Percentiles rank a stretch among this genome's conserved stretches.
phyloP scores from a whole-genome alignment of 2,797 vertebrate species.

The Sparidentex hasta region DNA sequence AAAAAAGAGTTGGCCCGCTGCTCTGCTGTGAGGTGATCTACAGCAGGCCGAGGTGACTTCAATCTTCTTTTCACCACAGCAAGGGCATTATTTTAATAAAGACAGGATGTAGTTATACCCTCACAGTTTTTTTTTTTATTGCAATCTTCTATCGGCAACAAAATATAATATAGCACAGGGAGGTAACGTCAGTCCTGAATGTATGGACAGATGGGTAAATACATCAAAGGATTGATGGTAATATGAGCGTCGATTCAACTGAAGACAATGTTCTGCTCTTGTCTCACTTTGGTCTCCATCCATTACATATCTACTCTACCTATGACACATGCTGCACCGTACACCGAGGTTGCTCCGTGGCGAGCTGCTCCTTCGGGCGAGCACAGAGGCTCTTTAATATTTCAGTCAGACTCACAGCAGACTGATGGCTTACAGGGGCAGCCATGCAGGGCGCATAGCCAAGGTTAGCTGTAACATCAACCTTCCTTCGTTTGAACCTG shows the following conservation, averaged over 20 bases:
- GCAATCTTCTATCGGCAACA: slow-evolving; percentile 33
- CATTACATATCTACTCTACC: slow-evolving; percentile 49
- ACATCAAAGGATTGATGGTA: slow-evolving; percentile 39
- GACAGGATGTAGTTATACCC: slow-evolving; percentile 48
- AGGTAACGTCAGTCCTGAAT: slow-evolving; percentile 36
- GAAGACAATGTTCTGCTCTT: slow-evolving; percentile 39
- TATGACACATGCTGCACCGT: slow-evolving; percentile 32
- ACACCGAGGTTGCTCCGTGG: slow-evolving; percentile 16
- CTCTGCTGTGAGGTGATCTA: slow-evolving; percentile 20
- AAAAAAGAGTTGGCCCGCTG: neutral
- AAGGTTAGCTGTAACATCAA: slow-evolving; percentile 79
- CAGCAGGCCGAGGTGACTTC: slow-evolving; percentile 41
- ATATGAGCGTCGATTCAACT: slow-evolving; percentile 54
- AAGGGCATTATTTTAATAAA: slow-evolving; percentile 48
- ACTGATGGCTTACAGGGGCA: slow-evolving; percentile 80
- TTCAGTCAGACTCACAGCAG: slow-evolving; percentile 76
- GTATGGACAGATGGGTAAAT: slow-evolving; percentile 30
- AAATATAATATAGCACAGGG: slow-evolving; percentile 25
- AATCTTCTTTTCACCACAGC: slow-evolving; percentile 33
- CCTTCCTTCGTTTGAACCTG: slow-evolving; percentile 72
- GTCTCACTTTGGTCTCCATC: slow-evolving; percentile 47
- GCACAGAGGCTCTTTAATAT: slow-evolving; percentile 76
- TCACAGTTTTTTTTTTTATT: slow-evolving; percentile 14
- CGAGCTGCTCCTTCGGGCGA: slow-evolving; percentile 38
- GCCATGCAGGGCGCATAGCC: slow-evolving; percentile 72